Conservation (phyloP, 2,113 vertebrate genomes). For the Haliaeetus leucogaster region DNA sequence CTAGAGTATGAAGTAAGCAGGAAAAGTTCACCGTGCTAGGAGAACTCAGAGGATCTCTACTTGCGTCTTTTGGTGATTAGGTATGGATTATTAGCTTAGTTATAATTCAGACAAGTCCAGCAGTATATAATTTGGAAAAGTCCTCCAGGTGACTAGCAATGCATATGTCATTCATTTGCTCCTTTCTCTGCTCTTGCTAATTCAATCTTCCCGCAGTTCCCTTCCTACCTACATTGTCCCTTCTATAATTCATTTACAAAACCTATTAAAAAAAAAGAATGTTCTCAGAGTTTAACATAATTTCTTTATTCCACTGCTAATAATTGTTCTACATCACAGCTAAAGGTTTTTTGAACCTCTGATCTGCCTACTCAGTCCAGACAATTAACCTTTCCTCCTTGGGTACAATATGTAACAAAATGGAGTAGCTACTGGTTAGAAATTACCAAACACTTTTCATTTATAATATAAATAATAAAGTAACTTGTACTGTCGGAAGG, state of each 20-base stretch:
- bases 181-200: not conserved
- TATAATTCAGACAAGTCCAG: not conserved
- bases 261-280: not conserved
- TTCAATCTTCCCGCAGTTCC: not conserved
- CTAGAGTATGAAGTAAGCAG: not conserved
- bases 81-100: not conserved
- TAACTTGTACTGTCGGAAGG: not conserved
- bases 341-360: not conserved
- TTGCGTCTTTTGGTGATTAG: not conserved
- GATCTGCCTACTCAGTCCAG: not conserved
- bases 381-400: not conserved
- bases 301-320: not conserved
- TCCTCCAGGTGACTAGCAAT: not conserved
- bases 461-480: not conserved
- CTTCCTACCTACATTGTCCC: not conserved
- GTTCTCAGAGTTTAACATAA: not conserved
- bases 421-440: not conserved
- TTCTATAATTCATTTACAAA: not conserved
- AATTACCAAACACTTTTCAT: not conserved
- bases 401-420: not conserved
- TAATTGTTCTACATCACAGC: not conserved
- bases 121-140: not conserved
- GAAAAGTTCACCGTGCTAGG: not conserved
- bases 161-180: not conserved
- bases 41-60: not conserved